Conservation (phyloP, 2,113 vertebrate genomes). For the Dicaeum eximium region DNA sequence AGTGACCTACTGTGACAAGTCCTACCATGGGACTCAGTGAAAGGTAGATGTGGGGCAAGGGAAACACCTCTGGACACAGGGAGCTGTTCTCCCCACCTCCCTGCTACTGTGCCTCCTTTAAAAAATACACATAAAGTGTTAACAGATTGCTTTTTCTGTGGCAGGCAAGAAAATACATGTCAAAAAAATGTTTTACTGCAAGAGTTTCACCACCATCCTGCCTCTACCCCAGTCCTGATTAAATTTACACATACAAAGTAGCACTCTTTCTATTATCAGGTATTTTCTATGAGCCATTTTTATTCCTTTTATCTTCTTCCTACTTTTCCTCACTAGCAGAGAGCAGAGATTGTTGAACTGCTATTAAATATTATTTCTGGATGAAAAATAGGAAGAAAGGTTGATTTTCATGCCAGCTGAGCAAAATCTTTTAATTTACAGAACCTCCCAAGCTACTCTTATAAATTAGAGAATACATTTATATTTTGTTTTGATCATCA, state of each 20-base stretch:
- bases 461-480: constrained; percentile 18
- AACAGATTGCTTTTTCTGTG: background rate
- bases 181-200: background rate
- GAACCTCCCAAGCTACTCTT: background rate
- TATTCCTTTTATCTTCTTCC: background rate
- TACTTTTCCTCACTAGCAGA: background rate
- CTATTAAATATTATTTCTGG: background rate
- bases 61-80: background rate
- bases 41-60: background rate
- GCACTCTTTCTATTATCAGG: background rate
- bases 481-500: constrained; percentile 44
- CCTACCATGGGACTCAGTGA: background rate
- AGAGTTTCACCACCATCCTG: background rate
- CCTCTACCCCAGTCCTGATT: background rate
- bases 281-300: background rate
- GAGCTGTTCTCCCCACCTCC: background rate
- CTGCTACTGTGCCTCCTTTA: background rate
- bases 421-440: background rate
- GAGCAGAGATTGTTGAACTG: background rate
- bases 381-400: background rate
- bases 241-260: background rate
- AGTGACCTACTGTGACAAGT: background rate
- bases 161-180: background rate
- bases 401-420: constrained; percentile 6
- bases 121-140: background rate